A percentile compares a stretch with the other conserved stretches of the same genome.
These are phyloP conservation scores for Metalampra italica DNA, from an alignment of 2,888 invertebrate species.

Conservation along the genomic window DNA sequence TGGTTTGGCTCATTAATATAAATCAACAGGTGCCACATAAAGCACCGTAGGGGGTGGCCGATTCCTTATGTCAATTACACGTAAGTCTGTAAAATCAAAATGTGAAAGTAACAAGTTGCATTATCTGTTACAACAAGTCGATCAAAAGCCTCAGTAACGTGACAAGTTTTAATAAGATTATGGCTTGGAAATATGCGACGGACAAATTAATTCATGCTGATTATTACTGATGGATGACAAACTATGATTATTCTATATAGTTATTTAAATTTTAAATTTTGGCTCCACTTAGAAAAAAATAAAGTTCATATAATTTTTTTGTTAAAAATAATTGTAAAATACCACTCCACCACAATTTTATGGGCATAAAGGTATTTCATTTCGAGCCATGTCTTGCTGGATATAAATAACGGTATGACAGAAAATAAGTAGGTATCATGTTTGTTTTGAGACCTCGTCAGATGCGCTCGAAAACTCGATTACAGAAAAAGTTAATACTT, in stretches of 20 bases:
- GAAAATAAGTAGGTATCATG: slow-evolving; percentile 16
- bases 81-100: slow-evolving; percentile 52
- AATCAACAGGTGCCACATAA: slow-evolving; percentile 15
- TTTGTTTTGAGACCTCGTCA: slow-evolving; percentile 62
- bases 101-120: slow-evolving; percentile 63
- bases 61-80: slow-evolving; percentile 5
- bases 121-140: slow-evolving; percentile 51
- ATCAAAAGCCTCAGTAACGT: slow-evolving; percentile 46
- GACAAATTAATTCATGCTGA: no score
- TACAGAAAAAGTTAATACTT: slow-evolving; percentile 60
- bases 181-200: no score
- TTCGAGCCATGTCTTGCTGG: background rate
- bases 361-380: no score
- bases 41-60: slow-evolving; percentile 34
- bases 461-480: slow-evolving; percentile 60
- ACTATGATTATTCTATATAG: no score
- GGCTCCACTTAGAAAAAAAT: no score
- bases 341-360: no score
- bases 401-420: background rate
- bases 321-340: no score
- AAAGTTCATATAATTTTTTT: no score
- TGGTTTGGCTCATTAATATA: slow-evolving; percentile 5
- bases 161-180: slow-evolving; percentile 55
- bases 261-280: no score
- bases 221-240: no score